Percentiles rank a stretch among this genome's conserved stretches.
These are phyloP conservation scores for Drosophila seguyi DNA, from an alignment of 1,140 invertebrate species.

Conservation along the genomic window DNA sequence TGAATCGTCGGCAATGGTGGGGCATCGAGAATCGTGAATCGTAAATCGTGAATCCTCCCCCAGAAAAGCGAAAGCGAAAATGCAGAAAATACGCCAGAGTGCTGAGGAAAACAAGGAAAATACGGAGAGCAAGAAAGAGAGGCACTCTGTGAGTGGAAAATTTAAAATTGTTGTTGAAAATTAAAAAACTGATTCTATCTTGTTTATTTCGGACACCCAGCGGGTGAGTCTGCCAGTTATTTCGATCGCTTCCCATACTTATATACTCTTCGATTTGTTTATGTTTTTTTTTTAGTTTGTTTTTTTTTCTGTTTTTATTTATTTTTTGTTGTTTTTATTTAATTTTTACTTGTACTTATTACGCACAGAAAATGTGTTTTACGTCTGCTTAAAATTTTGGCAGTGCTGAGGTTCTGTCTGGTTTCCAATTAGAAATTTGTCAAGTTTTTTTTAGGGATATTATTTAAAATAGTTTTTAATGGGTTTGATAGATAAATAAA, in stretches of 20 bases:
- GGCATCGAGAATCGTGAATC: slow-evolving; percentile 11
- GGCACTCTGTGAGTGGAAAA: background rate
- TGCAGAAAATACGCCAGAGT: background rate
- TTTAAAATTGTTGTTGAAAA: slow-evolving; percentile 16
- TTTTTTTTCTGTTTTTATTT: background rate
- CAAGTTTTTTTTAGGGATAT: background rate
- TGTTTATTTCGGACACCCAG: slow-evolving; percentile 46
- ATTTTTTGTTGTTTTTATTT: background rate
- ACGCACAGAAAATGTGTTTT: slow-evolving; percentile 25
- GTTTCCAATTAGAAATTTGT: background rate
- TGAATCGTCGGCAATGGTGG: slow-evolving; percentile 16
- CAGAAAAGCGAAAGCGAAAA: slow-evolving; percentile 22
- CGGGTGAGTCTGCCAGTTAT: slow-evolving; percentile 33
- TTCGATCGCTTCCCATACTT: slow-evolving; percentile 25
- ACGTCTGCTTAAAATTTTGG: background rate
- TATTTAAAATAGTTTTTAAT: background rate
- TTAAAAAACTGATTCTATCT: slow-evolving; percentile 45
- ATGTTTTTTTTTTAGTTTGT: slow-evolving; percentile 18
- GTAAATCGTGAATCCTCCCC: slow-evolving; percentile 14
- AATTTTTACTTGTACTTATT: slow-evolving; percentile 3
- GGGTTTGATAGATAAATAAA: background rate
- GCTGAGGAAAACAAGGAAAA: background rate
- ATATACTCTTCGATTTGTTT: slow-evolving; percentile 26
- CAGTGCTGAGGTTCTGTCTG: background rate
- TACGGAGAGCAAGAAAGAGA: background rate